Evolutionary conservation across 2,888 invertebrate species (phyloP).

Genomic region (Gastracanthus pulcherrimus): DNA sequence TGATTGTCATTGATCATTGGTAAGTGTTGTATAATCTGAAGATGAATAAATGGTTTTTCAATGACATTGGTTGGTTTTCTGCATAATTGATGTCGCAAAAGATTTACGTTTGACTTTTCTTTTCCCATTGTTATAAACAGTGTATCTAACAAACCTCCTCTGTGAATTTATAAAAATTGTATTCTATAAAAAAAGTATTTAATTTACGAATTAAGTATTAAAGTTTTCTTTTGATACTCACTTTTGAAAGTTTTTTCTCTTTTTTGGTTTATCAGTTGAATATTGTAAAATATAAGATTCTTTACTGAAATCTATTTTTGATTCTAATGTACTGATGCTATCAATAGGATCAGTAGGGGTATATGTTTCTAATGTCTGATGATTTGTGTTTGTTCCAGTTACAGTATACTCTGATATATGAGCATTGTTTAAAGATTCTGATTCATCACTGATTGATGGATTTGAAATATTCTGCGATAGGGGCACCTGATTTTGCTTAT

Average conservation of each 20-base stretch:
- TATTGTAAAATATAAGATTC: conserved; percentile 42
- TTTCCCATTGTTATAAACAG: conserved; percentile 33
- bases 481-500: background rate
- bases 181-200: background rate
- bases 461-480: conserved; percentile 46
- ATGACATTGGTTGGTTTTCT: conserved; percentile 19
- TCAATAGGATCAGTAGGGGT: conserved; percentile 22
- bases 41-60: conserved; percentile 50
- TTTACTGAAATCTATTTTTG: conserved; percentile 43
- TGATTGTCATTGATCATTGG: conserved; percentile 46
- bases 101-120: conserved; percentile 52
- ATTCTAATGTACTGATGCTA: conserved; percentile 31
- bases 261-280: conserved; percentile 10
- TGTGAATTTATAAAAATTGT: conserved; percentile 13
- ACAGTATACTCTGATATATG: conserved; percentile 3
- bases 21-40: conserved; percentile 43
- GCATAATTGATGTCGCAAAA: conserved; percentile 42
- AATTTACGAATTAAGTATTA: background rate
- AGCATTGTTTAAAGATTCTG: conserved; percentile 14
- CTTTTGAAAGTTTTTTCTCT: conserved; percentile 45
- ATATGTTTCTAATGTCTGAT: background rate
- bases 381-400: background rate
- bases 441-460: conserved; percentile 30
- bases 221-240: conserved; percentile 22
- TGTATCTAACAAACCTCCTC: conserved; percentile 47